These are phyloP conservation scores for Pinna nobilis DNA, from an alignment of 1,140 invertebrate species.

Conservation along the genomic window DNA sequence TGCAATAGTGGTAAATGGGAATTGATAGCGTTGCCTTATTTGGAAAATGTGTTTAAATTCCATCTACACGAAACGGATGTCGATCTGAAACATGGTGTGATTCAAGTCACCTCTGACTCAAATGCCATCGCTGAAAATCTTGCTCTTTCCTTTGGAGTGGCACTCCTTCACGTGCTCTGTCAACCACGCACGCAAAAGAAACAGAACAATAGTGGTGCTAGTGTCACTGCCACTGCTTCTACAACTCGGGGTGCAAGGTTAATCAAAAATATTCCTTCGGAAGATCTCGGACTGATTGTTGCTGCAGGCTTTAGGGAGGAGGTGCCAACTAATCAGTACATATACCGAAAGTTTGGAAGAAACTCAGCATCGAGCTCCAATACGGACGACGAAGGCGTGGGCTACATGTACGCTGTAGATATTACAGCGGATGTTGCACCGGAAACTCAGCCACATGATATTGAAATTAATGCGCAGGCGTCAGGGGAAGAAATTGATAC, in stretches of 20 bases:
- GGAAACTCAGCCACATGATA: not conserved
- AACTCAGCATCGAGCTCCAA: conserved; percentile 11
- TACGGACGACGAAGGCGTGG: conserved; percentile 25
- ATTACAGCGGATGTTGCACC: not conserved
- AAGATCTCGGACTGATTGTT: conserved; percentile 49
- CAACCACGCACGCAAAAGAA: conserved; percentile 52
- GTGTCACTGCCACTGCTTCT: conserved; percentile 7
- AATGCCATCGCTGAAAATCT: conserved; percentile 65
- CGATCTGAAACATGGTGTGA: conserved; percentile 38
- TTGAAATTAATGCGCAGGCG: not conserved
- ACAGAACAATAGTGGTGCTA: conserved; percentile 14
- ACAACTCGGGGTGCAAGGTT: conserved; percentile 8
- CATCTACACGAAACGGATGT: conserved; percentile 38
- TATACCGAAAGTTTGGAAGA: conserved; percentile 9
- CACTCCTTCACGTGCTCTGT: conserved; percentile 64
- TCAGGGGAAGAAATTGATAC: not conserved
- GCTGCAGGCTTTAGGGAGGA: conserved; percentile 56
- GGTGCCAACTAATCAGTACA: conserved; percentile 53
- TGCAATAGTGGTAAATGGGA: conserved; percentile 50
- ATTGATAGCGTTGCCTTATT: conserved; percentile 43
- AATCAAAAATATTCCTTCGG: conserved; percentile 45
- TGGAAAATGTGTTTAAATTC: conserved; percentile 39
- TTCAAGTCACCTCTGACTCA: conserved; percentile 29
- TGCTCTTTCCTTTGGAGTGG: conserved; percentile 62
- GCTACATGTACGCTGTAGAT: conserved; percentile 13